These are phyloP conservation scores for Chydorus sphaericus DNA, from an alignment of 2,888 invertebrate species.

Conservation along the genomic window DNA sequence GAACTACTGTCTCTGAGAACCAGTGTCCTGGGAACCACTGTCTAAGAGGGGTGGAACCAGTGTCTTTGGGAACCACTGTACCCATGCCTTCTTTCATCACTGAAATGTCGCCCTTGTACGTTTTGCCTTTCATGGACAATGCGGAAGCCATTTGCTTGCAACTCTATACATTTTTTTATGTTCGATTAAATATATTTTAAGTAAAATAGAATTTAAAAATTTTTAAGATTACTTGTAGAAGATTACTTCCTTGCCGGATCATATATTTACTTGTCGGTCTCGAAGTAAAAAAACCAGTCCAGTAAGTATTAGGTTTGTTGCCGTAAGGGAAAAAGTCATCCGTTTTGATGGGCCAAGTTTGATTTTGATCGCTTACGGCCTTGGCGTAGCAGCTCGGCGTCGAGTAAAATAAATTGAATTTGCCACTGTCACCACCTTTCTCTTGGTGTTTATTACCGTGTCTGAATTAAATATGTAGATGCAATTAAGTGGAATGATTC, in stretches of 20 bases:
- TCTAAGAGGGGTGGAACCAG: too few species aligned
- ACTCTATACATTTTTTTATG: too few species aligned
- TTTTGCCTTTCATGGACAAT: too few species aligned
- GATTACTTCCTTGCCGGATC: slow-evolving; percentile 57
- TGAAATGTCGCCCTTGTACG: too few species aligned
- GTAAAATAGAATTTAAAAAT: too few species aligned
- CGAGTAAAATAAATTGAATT: slow-evolving; percentile 46
- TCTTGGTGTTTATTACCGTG: background rate
- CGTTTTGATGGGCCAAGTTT: slow-evolving; percentile 51
- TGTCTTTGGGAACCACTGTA: too few species aligned
- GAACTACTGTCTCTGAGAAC: too few species aligned
- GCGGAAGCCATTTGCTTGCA: slow-evolving; percentile 57
- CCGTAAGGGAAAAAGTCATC: slow-evolving; percentile 91
- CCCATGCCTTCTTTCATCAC: too few species aligned
- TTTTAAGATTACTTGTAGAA: slow-evolving; percentile 44
- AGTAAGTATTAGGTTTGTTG: slow-evolving; percentile 67
- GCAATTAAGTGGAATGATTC: too few species aligned
- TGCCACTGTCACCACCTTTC: too few species aligned
- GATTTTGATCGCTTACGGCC: slow-evolving; percentile 49
- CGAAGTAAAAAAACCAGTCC: slow-evolving; percentile 86
- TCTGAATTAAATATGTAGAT: too few species aligned
- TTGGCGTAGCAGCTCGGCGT: slow-evolving; percentile 74
- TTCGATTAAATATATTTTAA: background rate
- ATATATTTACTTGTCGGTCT: slow-evolving; percentile 63
- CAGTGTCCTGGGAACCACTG: too few species aligned